Evolutionary conservation across 2,113 vertebrate species (phyloP).

Genomic region (Prunella fulvescens): DNA sequence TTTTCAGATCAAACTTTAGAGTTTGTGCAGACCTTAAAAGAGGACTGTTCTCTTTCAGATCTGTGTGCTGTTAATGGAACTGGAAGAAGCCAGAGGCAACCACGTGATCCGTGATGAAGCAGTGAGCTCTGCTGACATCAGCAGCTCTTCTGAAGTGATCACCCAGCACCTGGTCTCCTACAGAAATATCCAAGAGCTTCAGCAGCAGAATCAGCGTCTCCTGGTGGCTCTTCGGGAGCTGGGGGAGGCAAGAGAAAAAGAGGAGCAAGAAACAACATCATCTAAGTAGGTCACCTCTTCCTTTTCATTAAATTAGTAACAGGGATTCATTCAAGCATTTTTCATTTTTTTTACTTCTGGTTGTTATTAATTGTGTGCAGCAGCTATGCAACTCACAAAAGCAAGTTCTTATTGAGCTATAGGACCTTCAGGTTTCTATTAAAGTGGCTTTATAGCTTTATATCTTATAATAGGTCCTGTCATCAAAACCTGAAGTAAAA

Average conservation of each 20-base stretch:
- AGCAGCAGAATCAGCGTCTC: slow-evolving; percentile 95
- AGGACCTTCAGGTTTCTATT: neutral
- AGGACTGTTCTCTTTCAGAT: slow-evolving; percentile 73
- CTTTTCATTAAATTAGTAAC: neutral
- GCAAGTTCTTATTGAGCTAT: neutral
- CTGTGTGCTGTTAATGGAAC: slow-evolving; percentile 89
- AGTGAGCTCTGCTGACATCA: slow-evolving; percentile 87
- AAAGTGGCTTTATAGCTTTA: neutral
- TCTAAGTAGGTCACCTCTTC: slow-evolving; percentile 71
- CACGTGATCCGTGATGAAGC: slow-evolving; percentile 87
- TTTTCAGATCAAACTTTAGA: neutral
- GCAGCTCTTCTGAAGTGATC: slow-evolving; percentile 95
- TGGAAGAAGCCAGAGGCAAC: slow-evolving; percentile 95
- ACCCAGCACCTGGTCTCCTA: slow-evolving; percentile 93
- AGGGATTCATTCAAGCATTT: neutral
- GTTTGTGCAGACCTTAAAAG: neutral
- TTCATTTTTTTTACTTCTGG: neutral
- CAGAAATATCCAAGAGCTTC: slow-evolving; percentile 91
- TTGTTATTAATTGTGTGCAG: neutral
- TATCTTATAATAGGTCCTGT: neutral
- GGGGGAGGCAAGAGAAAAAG: slow-evolving; percentile 86
- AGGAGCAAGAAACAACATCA: slow-evolving; percentile 84
- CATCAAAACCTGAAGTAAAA: neutral
- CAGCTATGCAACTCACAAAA: neutral
- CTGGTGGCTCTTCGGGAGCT: slow-evolving; percentile 89